Percentiles rank a stretch among this genome's conserved stretches.
These are phyloP conservation scores for Grapholita molesta DNA, from an alignment of 1,140 invertebrate species.

Conservation along the genomic window DNA sequence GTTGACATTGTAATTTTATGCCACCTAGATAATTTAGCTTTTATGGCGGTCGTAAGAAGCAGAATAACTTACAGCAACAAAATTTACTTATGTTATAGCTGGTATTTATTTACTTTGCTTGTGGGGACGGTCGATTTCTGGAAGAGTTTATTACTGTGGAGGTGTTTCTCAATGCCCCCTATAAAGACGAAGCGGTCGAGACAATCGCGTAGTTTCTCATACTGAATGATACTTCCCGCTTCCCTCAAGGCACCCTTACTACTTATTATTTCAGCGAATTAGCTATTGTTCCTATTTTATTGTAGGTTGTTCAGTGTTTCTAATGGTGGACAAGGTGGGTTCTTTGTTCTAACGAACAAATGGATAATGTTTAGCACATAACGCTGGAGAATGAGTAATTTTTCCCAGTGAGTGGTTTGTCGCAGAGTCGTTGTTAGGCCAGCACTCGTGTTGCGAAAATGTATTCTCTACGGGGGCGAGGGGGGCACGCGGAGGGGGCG, in stretches of 20 bases:
- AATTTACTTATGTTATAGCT: conserved; percentile 8
- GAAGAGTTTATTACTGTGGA: not conserved
- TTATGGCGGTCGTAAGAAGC: conserved; percentile 31
- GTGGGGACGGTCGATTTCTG: not conserved
- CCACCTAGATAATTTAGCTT: conserved; percentile 44
- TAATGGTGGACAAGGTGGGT: conserved; percentile 18
- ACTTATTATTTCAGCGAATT: conserved; percentile 37
- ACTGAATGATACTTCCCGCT: conserved; percentile 9
- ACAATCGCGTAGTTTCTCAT: conserved; percentile 7
- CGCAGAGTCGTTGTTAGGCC: conserved; percentile 70
- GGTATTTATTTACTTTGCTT: conserved; percentile 6
- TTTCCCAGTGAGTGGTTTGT: conserved; percentile 64
- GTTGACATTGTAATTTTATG: conserved; percentile 57
- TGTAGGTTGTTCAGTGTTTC: conserved; percentile 37
- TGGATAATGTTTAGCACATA: conserved; percentile 26
- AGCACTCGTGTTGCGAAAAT: conserved; percentile 72
- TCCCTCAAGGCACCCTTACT: conserved; percentile 49
- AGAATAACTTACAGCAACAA: conserved; percentile 14
- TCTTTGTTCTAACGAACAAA: conserved; percentile 43
- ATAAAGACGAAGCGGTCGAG: not conserved
- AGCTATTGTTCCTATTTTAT: conserved; percentile 54
- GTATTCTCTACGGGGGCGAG: conserved; percentile 66
- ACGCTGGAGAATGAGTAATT: conserved; percentile 66
- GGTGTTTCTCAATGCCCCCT: not conserved
- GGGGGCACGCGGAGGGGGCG: conserved; percentile 43